Evolutionary conservation across 2,888 invertebrate species (phyloP).

Genomic region (Melangyna quadrimaculata): DNA sequence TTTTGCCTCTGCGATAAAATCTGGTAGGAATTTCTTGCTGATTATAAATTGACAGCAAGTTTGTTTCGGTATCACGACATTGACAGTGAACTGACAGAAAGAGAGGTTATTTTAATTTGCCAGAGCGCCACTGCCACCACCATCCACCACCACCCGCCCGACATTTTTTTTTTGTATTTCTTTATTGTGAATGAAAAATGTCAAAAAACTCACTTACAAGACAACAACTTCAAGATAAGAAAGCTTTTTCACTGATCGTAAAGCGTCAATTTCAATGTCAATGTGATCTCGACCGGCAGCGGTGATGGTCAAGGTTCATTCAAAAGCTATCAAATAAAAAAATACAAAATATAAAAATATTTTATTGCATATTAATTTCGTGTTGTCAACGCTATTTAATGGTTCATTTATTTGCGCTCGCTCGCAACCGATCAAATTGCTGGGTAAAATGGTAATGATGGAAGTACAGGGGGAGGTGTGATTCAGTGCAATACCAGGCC

Average conservation of each 20-base stretch:
- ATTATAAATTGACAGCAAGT: conserved; percentile 27
- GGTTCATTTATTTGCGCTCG: conserved; percentile 7
- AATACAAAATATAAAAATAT: conserved; percentile 40
- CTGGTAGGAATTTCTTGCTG: conserved; percentile 14
- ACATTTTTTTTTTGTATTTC: neutral
- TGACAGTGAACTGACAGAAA: conserved; percentile 36
- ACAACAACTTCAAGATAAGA: conserved; percentile 9
- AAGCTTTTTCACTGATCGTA: neutral
- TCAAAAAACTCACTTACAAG: neutral
- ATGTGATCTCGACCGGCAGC: conserved; percentile 32
- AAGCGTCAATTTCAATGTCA: conserved; percentile 62
- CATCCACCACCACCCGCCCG: neutral
- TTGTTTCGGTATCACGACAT: conserved; percentile 31
- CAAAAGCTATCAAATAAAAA: conserved; percentile 48
- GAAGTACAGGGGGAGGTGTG: neutral
- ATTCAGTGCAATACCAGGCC: conserved; percentile 23
- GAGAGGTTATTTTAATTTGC: conserved; percentile 31
- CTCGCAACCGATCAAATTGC: conserved; percentile 34
- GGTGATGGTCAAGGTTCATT: conserved; percentile 68
- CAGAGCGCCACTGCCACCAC: neutral
- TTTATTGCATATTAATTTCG: conserved; percentile 26
- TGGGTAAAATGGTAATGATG: neutral
- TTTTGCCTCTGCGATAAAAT: neutral
- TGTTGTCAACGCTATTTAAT: conserved; percentile 56
- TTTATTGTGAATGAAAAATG: neutral